phyloP scores from a whole-genome alignment of 2,888 invertebrate species.

The Epinotia bilunana region DNA sequence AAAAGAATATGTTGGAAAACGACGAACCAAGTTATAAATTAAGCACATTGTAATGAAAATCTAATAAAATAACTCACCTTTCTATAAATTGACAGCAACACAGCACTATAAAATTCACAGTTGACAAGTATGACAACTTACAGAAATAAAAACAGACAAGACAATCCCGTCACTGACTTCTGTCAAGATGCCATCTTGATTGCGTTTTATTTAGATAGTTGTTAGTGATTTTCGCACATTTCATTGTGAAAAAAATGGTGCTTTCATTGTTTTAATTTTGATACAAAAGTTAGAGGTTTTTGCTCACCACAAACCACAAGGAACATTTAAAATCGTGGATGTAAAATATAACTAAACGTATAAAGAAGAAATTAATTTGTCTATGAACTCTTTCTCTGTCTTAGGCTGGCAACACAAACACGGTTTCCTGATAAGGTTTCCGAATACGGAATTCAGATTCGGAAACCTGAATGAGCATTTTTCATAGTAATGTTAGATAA shows the following conservation, averaged over 20 bases:
- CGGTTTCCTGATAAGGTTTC: no score
- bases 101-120: conserved; percentile 75
- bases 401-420: no score
- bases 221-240: not conserved
- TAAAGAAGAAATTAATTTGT: not conserved
- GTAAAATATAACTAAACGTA: not conserved
- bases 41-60: conserved; percentile 47
- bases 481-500: no score
- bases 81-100: conserved; percentile 78
- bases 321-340: no score
- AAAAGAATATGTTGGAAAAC: conserved; percentile 10
- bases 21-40: conserved; percentile 21
- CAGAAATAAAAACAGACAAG: conserved; percentile 28
- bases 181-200: conserved; percentile 43
- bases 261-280: not conserved
- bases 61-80: conserved; percentile 73
- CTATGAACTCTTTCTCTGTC: not conserved
- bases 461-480: no score
- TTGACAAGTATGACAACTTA: conserved; percentile 59
- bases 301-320: no score
- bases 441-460: no score
- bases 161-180: conserved; percentile 25
- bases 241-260: not conserved
- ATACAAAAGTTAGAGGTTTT: no score
- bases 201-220: conserved; percentile 28